Conservation (phyloP, 2,797 vertebrate species). For the Coendou prehensilis region DNA sequence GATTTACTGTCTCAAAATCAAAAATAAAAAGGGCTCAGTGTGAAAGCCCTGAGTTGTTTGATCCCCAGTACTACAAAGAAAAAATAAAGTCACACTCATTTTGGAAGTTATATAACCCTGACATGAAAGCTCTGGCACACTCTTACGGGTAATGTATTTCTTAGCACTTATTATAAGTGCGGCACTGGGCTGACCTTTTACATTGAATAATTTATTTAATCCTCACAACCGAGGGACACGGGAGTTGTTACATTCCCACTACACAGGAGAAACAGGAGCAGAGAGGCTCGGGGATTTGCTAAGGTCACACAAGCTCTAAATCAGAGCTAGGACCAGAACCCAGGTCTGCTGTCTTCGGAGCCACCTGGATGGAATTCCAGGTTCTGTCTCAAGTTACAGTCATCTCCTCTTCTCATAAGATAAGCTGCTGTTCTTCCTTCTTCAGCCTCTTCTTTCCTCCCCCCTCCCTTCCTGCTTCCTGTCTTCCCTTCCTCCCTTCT, state of each 20-base stretch:
- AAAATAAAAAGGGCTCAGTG: neutral
- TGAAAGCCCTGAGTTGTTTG: neutral
- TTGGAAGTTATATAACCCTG: neutral
- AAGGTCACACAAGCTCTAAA: neutral
- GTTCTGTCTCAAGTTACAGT: neutral
- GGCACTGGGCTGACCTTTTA: neutral
- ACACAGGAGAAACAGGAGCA: neutral
- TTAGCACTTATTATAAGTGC: neutral
- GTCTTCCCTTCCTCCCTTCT: neutral
- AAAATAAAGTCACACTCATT: neutral
- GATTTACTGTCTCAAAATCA: neutral
- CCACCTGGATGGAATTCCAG: neutral
- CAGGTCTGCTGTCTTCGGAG: neutral
- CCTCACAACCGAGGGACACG: neutral
- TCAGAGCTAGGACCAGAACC: neutral
- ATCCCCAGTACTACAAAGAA: neutral
- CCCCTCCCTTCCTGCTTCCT: neutral
- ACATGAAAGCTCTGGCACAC: neutral
- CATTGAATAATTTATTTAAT: neutral
- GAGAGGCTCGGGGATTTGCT: neutral
- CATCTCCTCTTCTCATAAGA: neutral
- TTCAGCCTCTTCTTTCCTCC: neutral
- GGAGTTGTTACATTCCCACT: neutral
- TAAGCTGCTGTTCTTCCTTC: neutral
- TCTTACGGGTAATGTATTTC: neutral